Percentiles rank a stretch among this genome's conserved stretches.
Evolutionary conservation across 2,797 vertebrate species (phyloP).

Genomic region (Acipenser oxyrinchus): DNA sequence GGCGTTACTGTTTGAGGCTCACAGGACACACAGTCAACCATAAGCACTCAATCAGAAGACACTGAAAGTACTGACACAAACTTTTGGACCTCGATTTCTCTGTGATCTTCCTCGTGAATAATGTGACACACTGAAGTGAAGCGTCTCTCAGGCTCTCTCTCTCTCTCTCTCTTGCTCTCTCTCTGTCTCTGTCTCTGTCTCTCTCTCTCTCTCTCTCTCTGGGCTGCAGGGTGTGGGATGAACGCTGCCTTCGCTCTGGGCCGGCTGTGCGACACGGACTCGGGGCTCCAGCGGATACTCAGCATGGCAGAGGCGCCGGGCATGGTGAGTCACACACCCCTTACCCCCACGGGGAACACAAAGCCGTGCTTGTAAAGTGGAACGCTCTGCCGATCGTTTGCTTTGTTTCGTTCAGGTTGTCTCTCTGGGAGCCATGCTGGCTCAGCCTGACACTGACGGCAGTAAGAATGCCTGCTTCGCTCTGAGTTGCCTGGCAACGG

Average conservation of each 20-base stretch:
- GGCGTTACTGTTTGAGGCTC: too few relatives aligned
- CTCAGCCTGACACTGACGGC: constrained; percentile 27
- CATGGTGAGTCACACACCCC: constrained; percentile 30
- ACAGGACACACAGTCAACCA: too few relatives aligned
- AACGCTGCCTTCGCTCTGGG: constrained; percentile 44
- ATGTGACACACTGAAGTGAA: too few relatives aligned
- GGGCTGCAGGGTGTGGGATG: constrained; percentile 37
- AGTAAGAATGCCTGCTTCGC: constrained; percentile 44
- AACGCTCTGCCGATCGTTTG: neutral
- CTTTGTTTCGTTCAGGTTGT: constrained; percentile 23
- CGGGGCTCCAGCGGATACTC: constrained; percentile 26
- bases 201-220: neutral
- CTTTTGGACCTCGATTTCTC: too few relatives aligned
- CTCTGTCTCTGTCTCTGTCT: too few relatives aligned
- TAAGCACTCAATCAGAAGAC: too few relatives aligned
- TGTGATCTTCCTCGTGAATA: too few relatives aligned
- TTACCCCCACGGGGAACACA: neutral
- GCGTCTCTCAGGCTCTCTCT: too few relatives aligned
- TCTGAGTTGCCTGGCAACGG: constrained; percentile 37
- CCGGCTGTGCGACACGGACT: constrained; percentile 33
- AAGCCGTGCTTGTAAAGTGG: neutral
- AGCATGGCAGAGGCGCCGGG: constrained; percentile 23
- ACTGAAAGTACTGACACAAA: too few relatives aligned
- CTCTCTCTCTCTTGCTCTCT: too few relatives aligned
- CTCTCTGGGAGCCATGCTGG: constrained; percentile 34